These are phyloP conservation scores for Drosophila novamexicana DNA, from an alignment of 1,140 invertebrate species.

Conservation along the genomic window DNA sequence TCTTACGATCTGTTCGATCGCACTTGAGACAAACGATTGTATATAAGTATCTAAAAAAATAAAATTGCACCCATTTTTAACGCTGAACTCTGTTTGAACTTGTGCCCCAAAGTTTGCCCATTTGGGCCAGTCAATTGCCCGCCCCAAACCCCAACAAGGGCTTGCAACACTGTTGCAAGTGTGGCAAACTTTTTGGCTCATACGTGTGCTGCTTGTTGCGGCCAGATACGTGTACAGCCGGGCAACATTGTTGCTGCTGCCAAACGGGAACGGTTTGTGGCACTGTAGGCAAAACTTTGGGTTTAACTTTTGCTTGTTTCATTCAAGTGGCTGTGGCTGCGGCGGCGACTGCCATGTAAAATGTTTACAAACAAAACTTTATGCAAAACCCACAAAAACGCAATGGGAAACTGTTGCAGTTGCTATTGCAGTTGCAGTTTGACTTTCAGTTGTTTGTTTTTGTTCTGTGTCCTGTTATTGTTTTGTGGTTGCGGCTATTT, in stretches of 20 bases:
- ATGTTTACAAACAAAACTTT: slow-evolving; percentile 69
- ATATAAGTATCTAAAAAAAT: background rate
- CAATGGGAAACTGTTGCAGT: slow-evolving; percentile 29
- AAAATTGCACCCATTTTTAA: background rate
- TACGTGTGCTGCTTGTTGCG: slow-evolving; percentile 17
- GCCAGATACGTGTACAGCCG: slow-evolving; percentile 13
- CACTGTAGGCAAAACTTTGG: slow-evolving; percentile 62
- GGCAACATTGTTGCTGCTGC: slow-evolving; percentile 37
- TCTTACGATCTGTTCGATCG: background rate
- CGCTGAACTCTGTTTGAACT: background rate
- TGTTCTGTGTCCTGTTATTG: slow-evolving; percentile 51
- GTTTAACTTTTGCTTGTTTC: slow-evolving; percentile 75
- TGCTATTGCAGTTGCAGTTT: slow-evolving; percentile 14
- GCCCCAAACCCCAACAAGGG: background rate
- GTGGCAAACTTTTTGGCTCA: slow-evolving; percentile 13
- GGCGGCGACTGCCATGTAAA: slow-evolving; percentile 52
- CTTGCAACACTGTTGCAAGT: slow-evolving; percentile 31
- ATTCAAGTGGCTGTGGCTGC: slow-evolving; percentile 63
- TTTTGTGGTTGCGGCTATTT: slow-evolving; percentile 36
- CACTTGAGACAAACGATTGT: background rate
- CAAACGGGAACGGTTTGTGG: slow-evolving; percentile 20
- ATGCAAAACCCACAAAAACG: slow-evolving; percentile 42
- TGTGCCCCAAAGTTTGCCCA: slow-evolving; percentile 26
- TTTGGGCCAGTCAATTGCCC: slow-evolving; percentile 13
- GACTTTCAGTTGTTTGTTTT: slow-evolving; percentile 18